phyloP scores from a whole-genome alignment of 1,140 invertebrate species.

The Riptortus pedestris region DNA sequence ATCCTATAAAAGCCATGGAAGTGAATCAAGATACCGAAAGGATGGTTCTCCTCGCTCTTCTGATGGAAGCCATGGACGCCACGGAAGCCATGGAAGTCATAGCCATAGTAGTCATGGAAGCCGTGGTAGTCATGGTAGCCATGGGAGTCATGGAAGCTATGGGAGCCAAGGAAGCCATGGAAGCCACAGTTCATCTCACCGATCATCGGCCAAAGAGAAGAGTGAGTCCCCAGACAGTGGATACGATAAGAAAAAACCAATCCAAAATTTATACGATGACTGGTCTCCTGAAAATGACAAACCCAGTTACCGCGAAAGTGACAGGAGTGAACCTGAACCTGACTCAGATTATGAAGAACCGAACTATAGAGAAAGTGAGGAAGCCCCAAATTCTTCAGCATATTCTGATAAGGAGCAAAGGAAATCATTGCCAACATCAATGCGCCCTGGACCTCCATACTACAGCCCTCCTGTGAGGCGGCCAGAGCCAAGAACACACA shows the following conservation, averaged over 20 bases:
- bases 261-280: slow-evolving; percentile 19
- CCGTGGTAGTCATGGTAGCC: too few relatives aligned
- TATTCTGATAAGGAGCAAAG: neutral
- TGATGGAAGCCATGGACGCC: too few relatives aligned
- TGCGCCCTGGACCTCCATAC: slow-evolving; percentile 7
- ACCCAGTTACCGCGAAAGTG: neutral
- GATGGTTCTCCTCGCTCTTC: too few relatives aligned
- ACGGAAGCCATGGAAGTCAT: too few relatives aligned
- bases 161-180: too few relatives aligned
- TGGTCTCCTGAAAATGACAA: slow-evolving; percentile 20
- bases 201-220: neutral
- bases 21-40: neutral
- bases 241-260: slow-evolving; percentile 4
- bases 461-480: neutral
- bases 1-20: neutral
- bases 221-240: neutral
- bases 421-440: neutral
- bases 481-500: neutral
- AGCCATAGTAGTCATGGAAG: too few relatives aligned
- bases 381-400: neutral
- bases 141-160: too few relatives aligned
- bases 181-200: too few relatives aligned
- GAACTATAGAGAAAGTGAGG: neutral
- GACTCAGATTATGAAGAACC: neutral
- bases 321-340: neutral